Evolutionary conservation across 2,797 vertebrate genomes (phyloP), one percentile per base, ranked within the genome.

Genomic region (Silurus aristotelis): DNA sequence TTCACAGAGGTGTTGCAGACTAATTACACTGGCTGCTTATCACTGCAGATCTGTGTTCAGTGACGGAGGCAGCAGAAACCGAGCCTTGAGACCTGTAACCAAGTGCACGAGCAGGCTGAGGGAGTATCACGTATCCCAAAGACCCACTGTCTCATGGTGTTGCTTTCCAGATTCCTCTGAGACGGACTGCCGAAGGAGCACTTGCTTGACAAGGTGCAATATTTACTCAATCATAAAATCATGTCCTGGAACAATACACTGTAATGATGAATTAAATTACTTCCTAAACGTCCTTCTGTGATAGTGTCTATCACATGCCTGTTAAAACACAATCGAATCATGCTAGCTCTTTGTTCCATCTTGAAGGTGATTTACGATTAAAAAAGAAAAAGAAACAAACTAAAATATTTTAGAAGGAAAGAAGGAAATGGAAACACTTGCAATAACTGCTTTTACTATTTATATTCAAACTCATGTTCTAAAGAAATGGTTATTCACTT

Each of bases 11-110:
- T 38, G 31, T 25, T 71, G 25, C 12, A 80, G 76, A 66, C 76
- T 87, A 87, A 87, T 87, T 86, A 84, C 67, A 64, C 46, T 8
- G 52, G 76, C 77, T 80, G 77, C 77, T 73, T 80, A 80, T 72
- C 82, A 66, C 22, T 46, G 67, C 27, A n/a, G 66, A 63, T 63
- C 22, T 25, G 46, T 86, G 81, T 64, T 43, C 31, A 27, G 46
- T 66, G 58, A 86, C 12, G 60, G 60, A 71, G 71, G 80, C 72
- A 52, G 63, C 55, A 64, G 8, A 82, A 17, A 56, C 19, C 56
- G 55, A 15, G 61, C 76, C 82, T 84, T 58, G 89, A 90, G 89
- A 87, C 83, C 58, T 12, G 89, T 89, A 83, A 88, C 89, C 89
- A 77, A 86, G 89, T 46, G 76, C 76, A 84, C 48, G 14, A 76